Percentiles rank a stretch among this genome's conserved stretches.
phyloP scores from a whole-genome alignment of 1,140 invertebrate species.

The Drosophila hydei region DNA sequence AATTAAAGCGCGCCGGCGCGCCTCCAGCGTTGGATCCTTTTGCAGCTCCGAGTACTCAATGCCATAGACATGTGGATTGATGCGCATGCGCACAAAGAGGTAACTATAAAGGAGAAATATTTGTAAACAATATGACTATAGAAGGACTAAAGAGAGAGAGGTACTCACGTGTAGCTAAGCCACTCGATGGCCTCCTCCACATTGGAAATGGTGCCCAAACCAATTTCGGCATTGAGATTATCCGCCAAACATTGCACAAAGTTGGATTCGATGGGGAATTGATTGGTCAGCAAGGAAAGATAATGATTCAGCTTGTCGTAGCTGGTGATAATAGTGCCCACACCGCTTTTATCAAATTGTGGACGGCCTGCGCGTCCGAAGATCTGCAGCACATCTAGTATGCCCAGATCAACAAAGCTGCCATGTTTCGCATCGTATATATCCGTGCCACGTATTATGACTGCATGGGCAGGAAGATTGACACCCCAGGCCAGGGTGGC shows the following conservation, averaged over 20 bases:
- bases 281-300: conserved; percentile 96
- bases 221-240: conserved; percentile 99
- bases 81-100: conserved; percentile 95
- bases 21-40: conserved; percentile 91
- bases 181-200: conserved; percentile 98
- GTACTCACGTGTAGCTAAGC: conserved; percentile 93
- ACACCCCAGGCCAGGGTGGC: conserved; percentile 99
- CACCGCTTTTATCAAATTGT: conserved; percentile 95
- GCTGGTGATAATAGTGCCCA: conserved; percentile 97
- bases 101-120: conserved; percentile 85
- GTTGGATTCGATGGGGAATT: conserved; percentile 99
- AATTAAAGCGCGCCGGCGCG: conserved; percentile 91
- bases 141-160: no score
- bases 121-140: background rate
- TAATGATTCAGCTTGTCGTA: conserved; percentile 98
- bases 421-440: conserved; percentile 98
- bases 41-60: conserved; percentile 89
- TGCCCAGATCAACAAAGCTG: conserved; percentile 96
- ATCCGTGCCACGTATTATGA: conserved; percentile 97
- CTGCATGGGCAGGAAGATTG: conserved; percentile 98
- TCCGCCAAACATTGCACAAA: conserved; percentile 96
- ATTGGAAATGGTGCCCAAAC: conserved; percentile 97
- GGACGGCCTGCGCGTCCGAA: conserved; percentile 99
- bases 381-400: conserved; percentile 99
- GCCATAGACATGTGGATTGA: conserved; percentile 97